A percentile compares a stretch with the other conserved stretches of the same genome.
Evolutionary conservation across 2,113 vertebrate genomes (phyloP).

Genomic region (Otis tarda): DNA sequence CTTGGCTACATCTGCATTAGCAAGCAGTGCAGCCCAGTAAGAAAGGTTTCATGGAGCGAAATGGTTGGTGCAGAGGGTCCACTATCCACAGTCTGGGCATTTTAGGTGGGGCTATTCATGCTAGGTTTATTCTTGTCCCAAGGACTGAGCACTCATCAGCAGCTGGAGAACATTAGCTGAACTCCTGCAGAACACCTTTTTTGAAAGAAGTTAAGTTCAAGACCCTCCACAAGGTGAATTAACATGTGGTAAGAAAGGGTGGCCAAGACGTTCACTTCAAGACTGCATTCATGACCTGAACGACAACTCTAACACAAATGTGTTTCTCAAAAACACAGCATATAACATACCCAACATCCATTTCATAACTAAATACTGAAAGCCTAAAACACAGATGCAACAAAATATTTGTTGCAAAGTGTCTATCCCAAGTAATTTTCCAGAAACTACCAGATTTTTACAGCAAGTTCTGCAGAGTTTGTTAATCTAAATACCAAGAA

Average conservation of each 20-base stretch:
- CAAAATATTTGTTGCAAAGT: not conserved
- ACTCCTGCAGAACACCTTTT: not conserved
- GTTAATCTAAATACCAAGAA: not conserved
- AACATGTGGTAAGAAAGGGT: not conserved
- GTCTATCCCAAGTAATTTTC: not conserved
- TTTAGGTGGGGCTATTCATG: not conserved
- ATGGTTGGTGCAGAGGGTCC: not conserved
- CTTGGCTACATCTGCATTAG: not conserved
- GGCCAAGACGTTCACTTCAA: not conserved
- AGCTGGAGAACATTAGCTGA: not conserved
- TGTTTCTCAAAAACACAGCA: not conserved
- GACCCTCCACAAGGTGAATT: not conserved
- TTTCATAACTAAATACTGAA: not conserved
- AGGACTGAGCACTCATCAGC: not conserved
- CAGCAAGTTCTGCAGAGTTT: not conserved
- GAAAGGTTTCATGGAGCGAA: not conserved
- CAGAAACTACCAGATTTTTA: not conserved
- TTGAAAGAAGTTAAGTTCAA: not conserved
- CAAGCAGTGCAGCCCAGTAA: not conserved
- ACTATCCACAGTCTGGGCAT: not conserved
- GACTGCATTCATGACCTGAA: not conserved
- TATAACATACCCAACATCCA: not conserved
- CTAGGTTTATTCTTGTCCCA: not conserved
- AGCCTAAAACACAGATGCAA: not conserved
- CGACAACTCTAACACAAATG: not conserved